Conservation (phyloP, 2,113 vertebrate genomes). For the Tricholaema leucomelas region DNA sequence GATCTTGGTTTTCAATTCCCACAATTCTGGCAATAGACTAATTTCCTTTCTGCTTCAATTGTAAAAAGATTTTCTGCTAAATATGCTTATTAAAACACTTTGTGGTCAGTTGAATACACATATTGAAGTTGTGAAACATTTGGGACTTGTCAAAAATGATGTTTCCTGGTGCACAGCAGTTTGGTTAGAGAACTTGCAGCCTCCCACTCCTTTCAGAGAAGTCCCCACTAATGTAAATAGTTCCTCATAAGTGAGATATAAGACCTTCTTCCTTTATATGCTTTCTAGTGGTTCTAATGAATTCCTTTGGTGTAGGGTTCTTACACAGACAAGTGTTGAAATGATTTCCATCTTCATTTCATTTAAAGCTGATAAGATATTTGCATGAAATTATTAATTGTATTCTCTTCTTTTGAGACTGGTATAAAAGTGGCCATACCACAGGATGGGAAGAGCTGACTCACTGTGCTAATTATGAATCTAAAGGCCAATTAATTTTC, state of each 20-base stretch:
- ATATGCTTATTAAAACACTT: background rate
- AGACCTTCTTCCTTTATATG: background rate
- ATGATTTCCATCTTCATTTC: background rate
- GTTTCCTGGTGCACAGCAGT: background rate
- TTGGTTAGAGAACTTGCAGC: background rate
- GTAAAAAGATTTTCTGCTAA: background rate
- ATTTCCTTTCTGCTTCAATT: background rate
- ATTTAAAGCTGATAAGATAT: constrained; percentile 12
- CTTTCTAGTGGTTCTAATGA: background rate
- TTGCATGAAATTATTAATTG: constrained; percentile 42
- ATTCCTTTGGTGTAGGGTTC: background rate
- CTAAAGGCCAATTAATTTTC: constrained; percentile 48
- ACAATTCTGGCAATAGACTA: background rate
- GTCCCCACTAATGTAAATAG: background rate
- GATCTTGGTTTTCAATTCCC: background rate
- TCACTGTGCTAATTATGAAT: constrained; percentile 47
- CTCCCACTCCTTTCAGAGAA: background rate
- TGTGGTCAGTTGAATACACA: background rate
- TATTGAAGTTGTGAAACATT: background rate
- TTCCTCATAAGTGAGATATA: no score
- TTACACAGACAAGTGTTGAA: background rate
- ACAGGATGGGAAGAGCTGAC: background rate
- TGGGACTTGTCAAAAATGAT: background rate
- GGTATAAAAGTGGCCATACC: background rate
- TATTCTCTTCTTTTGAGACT: background rate